Evolutionary conservation across 2,888 invertebrate genomes (phyloP).

Genomic region (Caenorhabditis sp.): DNA sequence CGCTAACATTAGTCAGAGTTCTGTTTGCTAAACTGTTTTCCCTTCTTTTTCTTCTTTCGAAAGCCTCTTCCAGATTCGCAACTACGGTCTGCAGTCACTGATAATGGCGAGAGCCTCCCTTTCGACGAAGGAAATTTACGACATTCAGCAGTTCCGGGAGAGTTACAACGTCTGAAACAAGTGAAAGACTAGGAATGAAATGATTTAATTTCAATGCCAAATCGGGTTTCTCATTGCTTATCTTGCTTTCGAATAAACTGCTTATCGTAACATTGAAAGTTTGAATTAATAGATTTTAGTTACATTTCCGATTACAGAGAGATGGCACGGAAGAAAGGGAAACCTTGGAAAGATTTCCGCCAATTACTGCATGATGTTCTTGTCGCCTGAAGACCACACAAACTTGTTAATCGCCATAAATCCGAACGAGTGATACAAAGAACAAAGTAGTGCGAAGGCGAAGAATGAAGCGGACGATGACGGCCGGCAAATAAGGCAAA

Average conservation of each 20-base stretch:
- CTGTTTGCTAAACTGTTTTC: too few species aligned
- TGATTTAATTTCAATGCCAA: conserved; percentile 23
- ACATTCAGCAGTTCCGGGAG: conserved; percentile 54
- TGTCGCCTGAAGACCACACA: conserved; percentile 7
- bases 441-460: conserved; percentile 48
- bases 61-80: conserved; percentile 55
- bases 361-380: not conserved
- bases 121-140: conserved; percentile 57
- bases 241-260: conserved; percentile 43
- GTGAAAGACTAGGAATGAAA: conserved; percentile 5
- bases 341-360: not conserved
- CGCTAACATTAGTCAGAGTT: conserved; percentile 11
- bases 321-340: not conserved
- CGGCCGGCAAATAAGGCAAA: conserved; percentile 10
- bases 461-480: conserved; percentile 2
- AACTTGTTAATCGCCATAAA: conserved; percentile 45
- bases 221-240: conserved; percentile 40
- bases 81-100: conserved; percentile 64
- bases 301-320: conserved; percentile 7
- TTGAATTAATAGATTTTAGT: conserved; percentile 25
- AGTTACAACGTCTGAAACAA: conserved; percentile 32
- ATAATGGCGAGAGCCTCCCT: conserved; percentile 70
- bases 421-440: conserved; percentile 28
- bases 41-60: too few species aligned
- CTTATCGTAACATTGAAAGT: conserved; percentile 12